These are phyloP conservation scores for Synanthedon vespiformis DNA, from an alignment of 2,888 invertebrate species.

Conservation along the genomic window DNA sequence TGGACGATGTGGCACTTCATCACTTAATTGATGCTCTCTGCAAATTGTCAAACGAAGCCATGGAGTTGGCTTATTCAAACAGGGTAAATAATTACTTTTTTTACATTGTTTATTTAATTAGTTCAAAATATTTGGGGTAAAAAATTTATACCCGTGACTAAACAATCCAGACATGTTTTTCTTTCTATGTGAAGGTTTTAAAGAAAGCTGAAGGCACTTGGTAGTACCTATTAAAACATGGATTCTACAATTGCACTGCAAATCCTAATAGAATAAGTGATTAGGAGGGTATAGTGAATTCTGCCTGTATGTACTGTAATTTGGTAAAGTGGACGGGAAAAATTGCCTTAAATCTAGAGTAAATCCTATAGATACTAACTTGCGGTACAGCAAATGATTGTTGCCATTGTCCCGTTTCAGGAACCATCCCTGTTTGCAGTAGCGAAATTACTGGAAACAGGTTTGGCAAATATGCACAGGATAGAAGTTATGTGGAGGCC, in stretches of 20 bases:
- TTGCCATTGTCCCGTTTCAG: slow-evolving; percentile 43
- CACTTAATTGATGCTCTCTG: slow-evolving; percentile 97
- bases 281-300: no score
- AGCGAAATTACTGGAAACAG: slow-evolving; percentile 97
- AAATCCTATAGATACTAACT: neutral
- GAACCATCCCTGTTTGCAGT: slow-evolving; percentile 98
- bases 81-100: slow-evolving; percentile 67
- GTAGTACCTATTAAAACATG: no score
- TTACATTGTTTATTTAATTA: no score
- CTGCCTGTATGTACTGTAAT: no score
- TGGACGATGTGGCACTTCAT: slow-evolving; percentile 94
- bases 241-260: no score
- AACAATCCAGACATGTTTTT: no score
- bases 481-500: slow-evolving; percentile 96
- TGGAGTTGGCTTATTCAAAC: slow-evolving; percentile 96
- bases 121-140: no score
- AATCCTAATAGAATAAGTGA: no score
- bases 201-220: no score
- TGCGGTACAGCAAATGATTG: neutral
- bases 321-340: neutral
- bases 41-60: slow-evolving; percentile 95
- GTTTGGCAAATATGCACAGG: slow-evolving; percentile 91
- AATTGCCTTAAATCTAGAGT: neutral
- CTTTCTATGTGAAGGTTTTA: no score
- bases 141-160: no score